Percentiles rank a stretch among this genome's conserved stretches.
These are phyloP conservation scores for Polypterus senegalus DNA, from an alignment of 2,113 vertebrate species.

Conservation along the genomic window DNA sequence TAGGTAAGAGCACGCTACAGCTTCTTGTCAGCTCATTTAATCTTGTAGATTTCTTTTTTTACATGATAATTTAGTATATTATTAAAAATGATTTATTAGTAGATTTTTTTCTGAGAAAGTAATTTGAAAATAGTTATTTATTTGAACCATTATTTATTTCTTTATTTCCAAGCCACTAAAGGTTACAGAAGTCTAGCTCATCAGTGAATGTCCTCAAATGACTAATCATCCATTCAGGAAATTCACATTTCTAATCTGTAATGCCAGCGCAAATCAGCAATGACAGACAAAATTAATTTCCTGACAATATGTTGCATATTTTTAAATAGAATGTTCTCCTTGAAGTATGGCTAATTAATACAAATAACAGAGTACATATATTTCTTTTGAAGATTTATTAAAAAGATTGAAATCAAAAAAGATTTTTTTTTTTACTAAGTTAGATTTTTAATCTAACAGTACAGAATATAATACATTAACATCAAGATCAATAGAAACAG, in stretches of 20 bases:
- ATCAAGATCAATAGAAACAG: too few relatives aligned
- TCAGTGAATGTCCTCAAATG: conserved; percentile 15
- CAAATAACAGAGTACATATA: conserved; percentile 2
- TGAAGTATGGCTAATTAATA: conserved; percentile 1
- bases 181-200: conserved; percentile 7
- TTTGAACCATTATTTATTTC: conserved; percentile 11
- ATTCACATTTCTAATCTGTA: conserved; percentile 1
- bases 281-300: conserved; percentile 4
- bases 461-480: too few relatives aligned
- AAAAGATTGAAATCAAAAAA: too few relatives aligned
- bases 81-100: too few relatives aligned
- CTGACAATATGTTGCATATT: not conserved
- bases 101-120: too few relatives aligned
- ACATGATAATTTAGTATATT: too few relatives aligned
- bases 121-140: too few relatives aligned
- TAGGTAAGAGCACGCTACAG: too few relatives aligned
- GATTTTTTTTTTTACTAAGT: too few relatives aligned
- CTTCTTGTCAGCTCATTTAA: too few relatives aligned
- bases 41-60: too few relatives aligned
- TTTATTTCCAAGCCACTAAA: conserved; percentile 21
- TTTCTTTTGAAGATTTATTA: not conserved
- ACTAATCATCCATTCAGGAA: not conserved
- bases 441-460: too few relatives aligned
- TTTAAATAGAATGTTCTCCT: not conserved
- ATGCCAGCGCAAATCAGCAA: conserved; percentile 9